Evolutionary conservation across 2,797 vertebrate species (phyloP).

Genomic region (Xiphophorus birchmanni): DNA sequence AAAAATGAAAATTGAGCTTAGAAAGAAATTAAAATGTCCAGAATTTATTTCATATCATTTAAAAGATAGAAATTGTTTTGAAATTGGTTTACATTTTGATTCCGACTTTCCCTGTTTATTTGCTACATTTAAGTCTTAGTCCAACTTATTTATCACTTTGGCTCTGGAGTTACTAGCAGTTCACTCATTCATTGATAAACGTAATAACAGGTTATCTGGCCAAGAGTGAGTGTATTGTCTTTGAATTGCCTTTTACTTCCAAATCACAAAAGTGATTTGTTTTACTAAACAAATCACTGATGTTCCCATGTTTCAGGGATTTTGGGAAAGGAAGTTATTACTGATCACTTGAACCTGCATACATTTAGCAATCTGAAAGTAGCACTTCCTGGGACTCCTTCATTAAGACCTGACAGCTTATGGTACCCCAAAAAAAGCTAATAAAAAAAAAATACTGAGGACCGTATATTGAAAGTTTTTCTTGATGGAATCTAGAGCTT

Average conservation of each 20-base stretch:
- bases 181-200: no score
- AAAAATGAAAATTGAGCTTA: not conserved
- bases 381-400: not conserved
- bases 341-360: not conserved
- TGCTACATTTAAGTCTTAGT: not conserved
- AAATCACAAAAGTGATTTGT: no score
- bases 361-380: not conserved
- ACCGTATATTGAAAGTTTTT: not conserved
- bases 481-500: not conserved
- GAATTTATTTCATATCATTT: not conserved
- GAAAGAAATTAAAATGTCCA: not conserved
- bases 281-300: not conserved
- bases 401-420: not conserved
- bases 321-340: not conserved
- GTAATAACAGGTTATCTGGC: not conserved
- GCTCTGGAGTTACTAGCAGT: not conserved
- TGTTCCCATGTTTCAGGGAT: not conserved
- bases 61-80: not conserved
- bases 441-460: not conserved
- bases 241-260: not conserved
- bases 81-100: not conserved
- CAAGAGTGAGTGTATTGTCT: not conserved
- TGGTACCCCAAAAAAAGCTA: no score
- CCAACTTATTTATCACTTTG: not conserved
- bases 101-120: not conserved